These are phyloP conservation scores for Acholoe squamosa DNA, from an alignment of 2,888 invertebrate genomes.

Conservation along the genomic window DNA sequence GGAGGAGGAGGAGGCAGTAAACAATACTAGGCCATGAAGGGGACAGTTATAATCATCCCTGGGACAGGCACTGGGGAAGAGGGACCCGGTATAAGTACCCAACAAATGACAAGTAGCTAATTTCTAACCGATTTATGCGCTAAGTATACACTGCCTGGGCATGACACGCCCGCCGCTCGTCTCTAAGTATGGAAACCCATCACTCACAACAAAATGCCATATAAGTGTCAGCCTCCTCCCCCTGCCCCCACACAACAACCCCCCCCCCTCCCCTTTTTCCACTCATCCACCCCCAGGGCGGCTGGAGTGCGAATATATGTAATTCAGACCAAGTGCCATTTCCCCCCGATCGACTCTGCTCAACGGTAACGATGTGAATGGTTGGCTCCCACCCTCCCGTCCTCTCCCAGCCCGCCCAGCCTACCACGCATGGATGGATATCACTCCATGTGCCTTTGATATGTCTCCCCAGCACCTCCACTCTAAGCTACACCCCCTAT, in stretches of 20 bases:
- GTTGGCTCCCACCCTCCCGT: neutral
- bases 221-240: conserved; percentile 27
- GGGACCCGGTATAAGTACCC: neutral
- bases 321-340: neutral
- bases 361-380: neutral
- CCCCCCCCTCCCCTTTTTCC: too few species aligned
- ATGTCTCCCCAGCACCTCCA: conserved; percentile 13
- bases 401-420: neutral
- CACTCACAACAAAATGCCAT: conserved; percentile 50
- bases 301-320: conserved; percentile 53
- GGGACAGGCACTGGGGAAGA: neutral
- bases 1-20: conserved; percentile 1
- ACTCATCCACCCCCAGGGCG: too few species aligned
- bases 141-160: conserved; percentile 22
- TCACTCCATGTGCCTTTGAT: conserved; percentile 58
- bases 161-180: neutral
- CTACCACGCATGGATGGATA: conserved; percentile 19
- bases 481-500: neutral
- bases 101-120: conserved; percentile 32
- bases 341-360: neutral
- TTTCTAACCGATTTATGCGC: conserved; percentile 24
- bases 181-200: conserved; percentile 33
- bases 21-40: neutral
- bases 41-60: neutral
- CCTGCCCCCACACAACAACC: neutral